Evolutionary conservation across 2,797 vertebrate genomes (phyloP), one percentile per base, ranked within the genome.

Genomic region (Picus viridis): DNA sequence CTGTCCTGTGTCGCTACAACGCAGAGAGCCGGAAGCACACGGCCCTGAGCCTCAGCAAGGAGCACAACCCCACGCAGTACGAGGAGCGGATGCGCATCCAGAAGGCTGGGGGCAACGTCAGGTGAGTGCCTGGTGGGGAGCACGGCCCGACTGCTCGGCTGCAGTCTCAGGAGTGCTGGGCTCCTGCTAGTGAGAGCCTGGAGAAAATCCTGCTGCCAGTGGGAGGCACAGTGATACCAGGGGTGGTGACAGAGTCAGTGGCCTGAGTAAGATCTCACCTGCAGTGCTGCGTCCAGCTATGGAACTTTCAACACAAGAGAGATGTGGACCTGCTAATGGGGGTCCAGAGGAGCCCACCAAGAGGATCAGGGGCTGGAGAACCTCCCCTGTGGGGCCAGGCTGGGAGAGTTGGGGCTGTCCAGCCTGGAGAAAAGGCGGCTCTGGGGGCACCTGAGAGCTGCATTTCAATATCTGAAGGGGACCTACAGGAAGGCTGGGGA

Each of bases 61-160:
- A 99, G 94, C 99, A 99, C 95, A 99, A 99, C 91, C 99, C 99
- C 26, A 99, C 98, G 43, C 99, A 99, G 59, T 99, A 99, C 1
- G 99, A 99, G 89, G 99, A 99, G 83, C 97, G 99, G 2, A 99
- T 99, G 99, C 98, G 99, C 93, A 99, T 99, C 97, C 99, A 99
- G 97, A 98, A 98, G 88, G 99, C 99, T 3, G 99, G 99, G 47
- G 99, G 99, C 41, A 99, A 98, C 0, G 99, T 99, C 97, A 99
- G 99, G 99, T 99, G 72, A 74, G 86, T 23, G n/a, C 56, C 45
- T 39, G 16, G 64, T 9, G 24, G 12, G 15, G 30, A 34, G 34
- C 34, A 34, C n/a, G n/a, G n/a, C n/a, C n/a, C n/a, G n/a, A n/a
- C n/a, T n/a, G n/a, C n/a, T n/a, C n/a, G n/a, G n/a, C n/a, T n/a